Evolutionary conservation across 1,140 invertebrate genomes (phyloP).

Genomic region (Drosophila arawakana): DNA sequence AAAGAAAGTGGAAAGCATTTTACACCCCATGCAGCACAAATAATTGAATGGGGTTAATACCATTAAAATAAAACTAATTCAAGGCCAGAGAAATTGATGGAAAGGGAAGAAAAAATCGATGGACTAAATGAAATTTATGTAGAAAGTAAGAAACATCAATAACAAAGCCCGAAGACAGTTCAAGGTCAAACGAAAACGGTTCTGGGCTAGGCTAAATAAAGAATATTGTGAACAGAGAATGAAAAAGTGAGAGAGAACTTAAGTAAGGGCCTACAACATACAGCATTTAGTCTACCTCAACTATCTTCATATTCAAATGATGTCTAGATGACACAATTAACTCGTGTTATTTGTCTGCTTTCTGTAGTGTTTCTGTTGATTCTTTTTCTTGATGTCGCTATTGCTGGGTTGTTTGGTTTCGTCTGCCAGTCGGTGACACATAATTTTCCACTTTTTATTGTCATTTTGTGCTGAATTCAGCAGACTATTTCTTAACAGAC

Average conservation of each 20-base stretch:
- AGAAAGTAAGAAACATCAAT: background rate
- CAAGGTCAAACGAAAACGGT: constrained; percentile 18
- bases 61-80: constrained; percentile 3
- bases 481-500: constrained; percentile 29
- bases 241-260: background rate
- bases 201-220: background rate
- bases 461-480: constrained; percentile 49
- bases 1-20: constrained; percentile 32
- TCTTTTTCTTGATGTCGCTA: background rate
- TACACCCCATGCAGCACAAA: constrained; percentile 13
- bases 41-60: constrained; percentile 8
- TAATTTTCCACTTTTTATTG: constrained; percentile 50
- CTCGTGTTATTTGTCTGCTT: constrained; percentile 11
- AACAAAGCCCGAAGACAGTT: background rate
- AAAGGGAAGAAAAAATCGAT: background rate
- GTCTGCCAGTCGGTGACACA: constrained; percentile 49
- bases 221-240: background rate
- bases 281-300: background rate
- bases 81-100: constrained; percentile 4
- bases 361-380: constrained; percentile 1
- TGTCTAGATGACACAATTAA: constrained; percentile 46
- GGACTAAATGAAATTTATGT: background rate
- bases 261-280: constrained; percentile 4
- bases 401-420: constrained; percentile 3
- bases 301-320: constrained; percentile 46